Conservation (phyloP, 1,140 invertebrate genomes). For the Zaprionus camerounensis region DNA sequence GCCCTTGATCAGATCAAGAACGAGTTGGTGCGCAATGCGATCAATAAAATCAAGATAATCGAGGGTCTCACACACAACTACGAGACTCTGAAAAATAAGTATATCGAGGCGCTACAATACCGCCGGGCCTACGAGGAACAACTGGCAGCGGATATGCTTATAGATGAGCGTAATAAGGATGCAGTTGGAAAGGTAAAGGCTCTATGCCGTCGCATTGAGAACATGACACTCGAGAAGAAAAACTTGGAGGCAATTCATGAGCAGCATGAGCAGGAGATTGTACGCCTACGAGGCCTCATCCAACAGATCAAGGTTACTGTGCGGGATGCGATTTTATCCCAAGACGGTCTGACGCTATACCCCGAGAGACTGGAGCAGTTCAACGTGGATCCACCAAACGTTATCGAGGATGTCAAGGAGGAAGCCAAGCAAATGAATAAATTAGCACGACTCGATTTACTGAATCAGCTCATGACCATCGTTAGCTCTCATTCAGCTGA, state of each 20-base stretch:
- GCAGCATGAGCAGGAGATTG: conserved; percentile 85
- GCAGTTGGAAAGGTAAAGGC: conserved; percentile 84
- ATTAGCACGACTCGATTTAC: conserved; percentile 85
- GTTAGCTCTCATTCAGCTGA: conserved; percentile 70
- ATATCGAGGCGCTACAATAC: conserved; percentile 64
- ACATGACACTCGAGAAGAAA: conserved; percentile 85
- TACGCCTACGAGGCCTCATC: conserved; percentile 86
- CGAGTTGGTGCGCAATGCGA: conserved; percentile 85
- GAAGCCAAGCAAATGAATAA: conserved; percentile 79
- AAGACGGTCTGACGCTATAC: conserved; percentile 83
- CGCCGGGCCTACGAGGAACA: conserved; percentile 63
- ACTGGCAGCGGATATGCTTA: conserved; percentile 46
- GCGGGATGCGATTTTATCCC: conserved; percentile 85
- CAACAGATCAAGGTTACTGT: conserved; percentile 86
- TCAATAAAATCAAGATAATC: conserved; percentile 86
- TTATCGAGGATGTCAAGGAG: conserved; percentile 57
- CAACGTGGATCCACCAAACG: conserved; percentile 35
- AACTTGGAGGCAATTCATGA: conserved; percentile 84
- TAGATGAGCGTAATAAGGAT: conserved; percentile 77
- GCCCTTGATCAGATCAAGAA: conserved; percentile 85
- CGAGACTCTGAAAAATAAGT: conserved; percentile 69
- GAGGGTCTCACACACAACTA: conserved; percentile 86
- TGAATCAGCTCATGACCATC: conserved; percentile 85
- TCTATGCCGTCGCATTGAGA: conserved; percentile 87
- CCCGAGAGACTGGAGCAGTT: conserved; percentile 49